These are phyloP conservation scores for Rousettus leschenaultii DNA, from an alignment of 2,113 vertebrate genomes.

Conservation along the genomic window DNA sequence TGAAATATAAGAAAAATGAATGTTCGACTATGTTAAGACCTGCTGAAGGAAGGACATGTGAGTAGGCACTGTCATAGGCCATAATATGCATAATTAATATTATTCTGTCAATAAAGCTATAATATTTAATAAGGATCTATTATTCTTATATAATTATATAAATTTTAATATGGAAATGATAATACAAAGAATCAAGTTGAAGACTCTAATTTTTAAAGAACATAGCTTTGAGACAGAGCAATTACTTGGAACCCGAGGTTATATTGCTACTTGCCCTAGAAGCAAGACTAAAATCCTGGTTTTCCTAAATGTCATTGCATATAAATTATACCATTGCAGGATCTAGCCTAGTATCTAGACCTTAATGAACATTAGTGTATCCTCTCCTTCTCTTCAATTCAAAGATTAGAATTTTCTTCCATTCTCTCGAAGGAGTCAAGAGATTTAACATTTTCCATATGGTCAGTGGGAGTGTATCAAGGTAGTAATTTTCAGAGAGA, in stretches of 20 bases:
- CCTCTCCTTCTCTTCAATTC: neutral
- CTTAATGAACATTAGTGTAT: neutral
- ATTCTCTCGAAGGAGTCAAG: neutral
- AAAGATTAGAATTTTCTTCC: neutral
- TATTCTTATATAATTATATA: neutral
- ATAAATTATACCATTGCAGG: neutral
- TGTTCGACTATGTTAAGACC: neutral
- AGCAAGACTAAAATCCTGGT: neutral
- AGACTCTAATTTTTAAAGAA: neutral
- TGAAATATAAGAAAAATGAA: neutral
- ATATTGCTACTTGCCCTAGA: neutral
- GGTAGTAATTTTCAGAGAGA: neutral
- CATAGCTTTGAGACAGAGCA: neutral
- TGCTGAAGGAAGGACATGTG: neutral
- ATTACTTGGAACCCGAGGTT: neutral
- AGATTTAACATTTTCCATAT: neutral
- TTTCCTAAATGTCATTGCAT: neutral
- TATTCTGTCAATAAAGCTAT: neutral
- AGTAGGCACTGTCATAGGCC: neutral
- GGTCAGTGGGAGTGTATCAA: neutral
- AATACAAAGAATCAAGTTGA: neutral
- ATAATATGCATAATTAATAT: neutral
- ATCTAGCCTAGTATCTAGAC: neutral
- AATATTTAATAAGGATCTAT: neutral
- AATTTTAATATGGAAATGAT: neutral